Evolutionary conservation across 1,140 invertebrate genomes (phyloP), one percentile per base, ranked within the genome.

Genomic region (Heliothis virescens): DNA sequence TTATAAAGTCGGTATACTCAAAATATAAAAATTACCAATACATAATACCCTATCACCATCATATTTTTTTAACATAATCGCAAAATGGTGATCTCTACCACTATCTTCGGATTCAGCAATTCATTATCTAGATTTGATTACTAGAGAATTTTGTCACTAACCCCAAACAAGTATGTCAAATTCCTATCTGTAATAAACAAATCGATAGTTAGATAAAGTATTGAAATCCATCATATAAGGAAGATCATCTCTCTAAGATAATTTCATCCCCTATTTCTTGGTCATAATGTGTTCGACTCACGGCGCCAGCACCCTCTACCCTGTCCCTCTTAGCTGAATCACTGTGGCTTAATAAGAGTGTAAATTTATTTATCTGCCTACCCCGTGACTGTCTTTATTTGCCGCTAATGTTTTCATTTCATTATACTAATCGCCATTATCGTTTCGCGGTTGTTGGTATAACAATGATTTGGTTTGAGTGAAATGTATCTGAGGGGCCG

Each of bases 281-380:
- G 5, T 53, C 48, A 52, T 69, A 50, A 69, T 69, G 18, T 48
- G 41, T 52, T 13, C 21, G 67, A 29, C 21, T 15, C 15, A 47
- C 48, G 67, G 67, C 67, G 67, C 67, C 67, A 71, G 11, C 18
- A 52, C 47, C 67, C 67, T 48, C 41, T 47, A 48, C 41, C 67
- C 48, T 52, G 1, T 72, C 52, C 69, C 52, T 72, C 15, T 53
- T 72, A 72, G 84, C 84, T 84, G 84, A 86, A 82, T 86, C 84
- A 86, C 80, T 65, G 76, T 55, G 34, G 72, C 26, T 59, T 82
- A 83, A 85, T 85, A 83, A n/a, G 76, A 78, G 82, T 79, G 82
- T 79, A 82, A 84, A 81, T 82, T 81, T 82, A 83, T 83, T 83
- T 83, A 83, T 81, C 79, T 62, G 60, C 69, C 55, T 60, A 74